Percentiles rank a stretch among this genome's conserved stretches.
These are phyloP conservation scores for Scelioninae gen. 1 DNA, from an alignment of 2,888 invertebrate genomes.

Conservation along the genomic window DNA sequence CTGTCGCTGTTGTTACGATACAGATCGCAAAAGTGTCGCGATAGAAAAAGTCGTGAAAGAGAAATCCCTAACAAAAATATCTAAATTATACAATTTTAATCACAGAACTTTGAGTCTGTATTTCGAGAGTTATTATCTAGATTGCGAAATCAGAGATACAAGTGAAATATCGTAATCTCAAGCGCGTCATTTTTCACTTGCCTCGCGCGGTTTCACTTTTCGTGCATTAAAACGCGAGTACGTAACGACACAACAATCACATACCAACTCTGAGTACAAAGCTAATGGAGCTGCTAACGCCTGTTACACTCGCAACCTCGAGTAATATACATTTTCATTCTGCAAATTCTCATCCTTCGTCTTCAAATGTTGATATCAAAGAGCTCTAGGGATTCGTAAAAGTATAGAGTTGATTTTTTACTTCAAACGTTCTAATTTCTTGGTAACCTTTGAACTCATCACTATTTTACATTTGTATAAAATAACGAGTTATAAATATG, in stretches of 20 bases:
- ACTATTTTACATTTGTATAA: too few species aligned
- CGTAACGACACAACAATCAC: constrained; percentile 3
- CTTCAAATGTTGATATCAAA: too few species aligned
- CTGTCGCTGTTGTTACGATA: constrained; percentile 26
- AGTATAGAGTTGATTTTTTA: too few species aligned
- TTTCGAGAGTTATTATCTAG: constrained; percentile 39
- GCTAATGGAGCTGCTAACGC: constrained; percentile 20
- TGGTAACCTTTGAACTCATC: too few species aligned
- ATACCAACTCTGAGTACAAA: not conserved
- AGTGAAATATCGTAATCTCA: constrained; percentile 16
- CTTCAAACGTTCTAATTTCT: too few species aligned
- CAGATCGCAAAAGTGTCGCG: constrained; percentile 29
- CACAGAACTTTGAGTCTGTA: constrained; percentile 22
- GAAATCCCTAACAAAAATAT: constrained; percentile 47
- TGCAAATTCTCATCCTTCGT: too few species aligned
- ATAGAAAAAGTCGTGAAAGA: constrained; percentile 17
- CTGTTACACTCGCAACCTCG: constrained; percentile 2
- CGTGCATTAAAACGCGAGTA: not conserved
- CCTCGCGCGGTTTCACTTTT: constrained; percentile 27
- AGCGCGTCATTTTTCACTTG: constrained; percentile 13
- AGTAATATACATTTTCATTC: too few species aligned
- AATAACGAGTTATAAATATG: too few species aligned
- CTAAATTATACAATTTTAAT: constrained; percentile 64
- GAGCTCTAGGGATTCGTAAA: too few species aligned
- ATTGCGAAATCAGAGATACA: constrained; percentile 28